These are phyloP conservation scores for Ectemnius cavifrons DNA, from an alignment of 2,888 invertebrate species.

Conservation along the genomic window DNA sequence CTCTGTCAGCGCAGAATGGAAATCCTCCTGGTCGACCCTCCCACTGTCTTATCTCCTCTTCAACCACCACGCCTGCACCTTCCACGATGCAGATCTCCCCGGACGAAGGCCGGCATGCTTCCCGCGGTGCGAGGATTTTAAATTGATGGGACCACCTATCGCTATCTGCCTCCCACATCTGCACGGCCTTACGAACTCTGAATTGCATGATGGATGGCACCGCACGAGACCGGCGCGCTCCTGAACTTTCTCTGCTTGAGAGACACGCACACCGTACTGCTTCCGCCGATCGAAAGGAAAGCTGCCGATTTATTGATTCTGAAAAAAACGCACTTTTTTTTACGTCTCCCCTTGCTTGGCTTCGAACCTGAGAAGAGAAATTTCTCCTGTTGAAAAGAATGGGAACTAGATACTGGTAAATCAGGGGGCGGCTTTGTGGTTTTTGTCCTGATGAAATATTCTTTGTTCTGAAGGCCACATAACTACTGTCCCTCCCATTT, in stretches of 20 bases:
- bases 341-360: neutral
- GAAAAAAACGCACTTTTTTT: neutral
- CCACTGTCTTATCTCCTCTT: slow-evolving; percentile 58
- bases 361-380: slow-evolving; percentile 18
- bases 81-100: slow-evolving; percentile 55
- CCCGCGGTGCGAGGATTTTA: slow-evolving; percentile 54
- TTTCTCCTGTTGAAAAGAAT: slow-evolving; percentile 39
- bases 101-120: slow-evolving; percentile 29
- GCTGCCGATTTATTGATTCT: slow-evolving; percentile 17
- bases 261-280: slow-evolving; percentile 4
- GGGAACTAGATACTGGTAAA: slow-evolving; percentile 54
- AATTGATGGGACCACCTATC: slow-evolving; percentile 58
- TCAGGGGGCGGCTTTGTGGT: slow-evolving; percentile 55
- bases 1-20: slow-evolving; percentile 38
- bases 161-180: slow-evolving; percentile 49
- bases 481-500: slow-evolving; percentile 46
- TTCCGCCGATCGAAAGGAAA: slow-evolving; percentile 2
- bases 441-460: slow-evolving; percentile 62
- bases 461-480: slow-evolving; percentile 55
- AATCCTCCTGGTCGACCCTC: slow-evolving; percentile 43
- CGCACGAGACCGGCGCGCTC: slow-evolving; percentile 31
- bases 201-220: slow-evolving; percentile 56
- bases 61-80: slow-evolving; percentile 47
- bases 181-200: slow-evolving; percentile 32
- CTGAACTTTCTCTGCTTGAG: slow-evolving; percentile 20